Evolutionary conservation across 2,888 invertebrate species (phyloP).

Genomic region (Taenaris catops): DNA sequence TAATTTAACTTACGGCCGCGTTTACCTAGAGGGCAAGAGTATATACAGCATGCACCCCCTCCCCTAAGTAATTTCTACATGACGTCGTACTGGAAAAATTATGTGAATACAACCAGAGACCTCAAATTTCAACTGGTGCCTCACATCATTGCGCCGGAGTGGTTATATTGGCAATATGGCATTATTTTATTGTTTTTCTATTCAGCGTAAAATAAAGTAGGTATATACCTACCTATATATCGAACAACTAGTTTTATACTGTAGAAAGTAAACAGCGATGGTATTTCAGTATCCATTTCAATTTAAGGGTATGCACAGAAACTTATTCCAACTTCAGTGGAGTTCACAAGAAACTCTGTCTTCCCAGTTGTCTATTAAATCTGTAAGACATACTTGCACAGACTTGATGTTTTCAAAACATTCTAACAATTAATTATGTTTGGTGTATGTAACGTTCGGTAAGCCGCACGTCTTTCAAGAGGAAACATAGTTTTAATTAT

Average conservation of each 20-base stretch:
- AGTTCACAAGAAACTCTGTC: conserved; percentile 69
- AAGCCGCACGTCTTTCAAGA: conserved; percentile 17
- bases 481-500: conserved; percentile 15
- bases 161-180: no score
- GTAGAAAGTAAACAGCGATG: conserved; percentile 41
- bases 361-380: conserved; percentile 69
- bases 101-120: no score
- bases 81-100: no score
- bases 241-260: conserved; percentile 37
- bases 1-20: no score
- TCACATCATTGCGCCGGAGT: no score
- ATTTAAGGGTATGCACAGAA: conserved; percentile 63
- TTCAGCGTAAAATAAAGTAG: no score
- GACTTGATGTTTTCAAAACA: conserved; percentile 29
- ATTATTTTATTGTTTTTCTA: no score
- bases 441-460: conserved; percentile 17
- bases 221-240: no score
- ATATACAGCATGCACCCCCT: no score
- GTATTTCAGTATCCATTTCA: conserved; percentile 70
- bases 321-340: conserved; percentile 58
- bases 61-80: no score
- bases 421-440: conserved; percentile 27
- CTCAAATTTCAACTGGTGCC: no score
- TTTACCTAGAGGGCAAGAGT: no score
- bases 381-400: conserved; percentile 40